Conservation (phyloP, 2,113 vertebrate genomes). For the Ceratotherium simum region DNA sequence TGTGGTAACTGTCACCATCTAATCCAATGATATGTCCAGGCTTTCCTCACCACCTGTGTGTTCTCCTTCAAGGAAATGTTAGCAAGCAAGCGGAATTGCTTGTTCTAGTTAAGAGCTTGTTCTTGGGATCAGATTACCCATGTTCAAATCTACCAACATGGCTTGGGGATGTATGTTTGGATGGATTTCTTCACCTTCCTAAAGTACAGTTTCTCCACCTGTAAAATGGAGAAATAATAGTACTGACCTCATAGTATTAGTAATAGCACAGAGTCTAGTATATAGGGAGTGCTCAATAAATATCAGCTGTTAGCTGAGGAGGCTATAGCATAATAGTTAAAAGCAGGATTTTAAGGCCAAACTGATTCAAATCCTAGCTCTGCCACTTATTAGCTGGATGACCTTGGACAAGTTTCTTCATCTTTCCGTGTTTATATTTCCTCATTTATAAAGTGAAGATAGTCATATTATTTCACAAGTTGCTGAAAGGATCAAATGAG, state of each 20-base stretch:
- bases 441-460: neutral
- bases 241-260: neutral
- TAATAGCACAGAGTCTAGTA: neutral
- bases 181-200: neutral
- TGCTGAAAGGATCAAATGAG: neutral
- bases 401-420: neutral
- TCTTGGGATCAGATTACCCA: neutral
- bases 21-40: neutral
- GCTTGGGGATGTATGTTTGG: neutral
- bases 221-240: conserved; percentile 12
- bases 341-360: neutral
- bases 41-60: neutral
- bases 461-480: neutral
- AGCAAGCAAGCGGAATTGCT: neutral
- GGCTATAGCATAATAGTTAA: neutral
- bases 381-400: neutral
- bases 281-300: neutral
- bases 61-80: conserved; percentile 17
- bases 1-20: neutral
- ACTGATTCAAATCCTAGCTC: neutral
- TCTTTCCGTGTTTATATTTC: neutral
- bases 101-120: neutral
- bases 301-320: neutral
- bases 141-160: neutral
- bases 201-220: neutral